These are phyloP conservation scores for Nezara viridula DNA, from an alignment of 2,888 invertebrate species.

Conservation along the genomic window DNA sequence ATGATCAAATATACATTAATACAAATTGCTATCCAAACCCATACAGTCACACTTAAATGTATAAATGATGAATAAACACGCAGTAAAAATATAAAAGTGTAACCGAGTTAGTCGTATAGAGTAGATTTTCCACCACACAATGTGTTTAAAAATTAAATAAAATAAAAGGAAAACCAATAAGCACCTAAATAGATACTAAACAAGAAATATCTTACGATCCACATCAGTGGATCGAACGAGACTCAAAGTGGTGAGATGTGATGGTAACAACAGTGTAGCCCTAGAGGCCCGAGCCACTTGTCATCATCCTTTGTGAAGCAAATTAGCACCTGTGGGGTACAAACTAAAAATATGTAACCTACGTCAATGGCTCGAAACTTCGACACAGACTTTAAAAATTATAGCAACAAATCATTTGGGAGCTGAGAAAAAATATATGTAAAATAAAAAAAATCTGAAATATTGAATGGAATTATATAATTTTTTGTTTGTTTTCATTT, in stretches of 20 bases:
- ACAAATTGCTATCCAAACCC: slow-evolving; percentile 64
- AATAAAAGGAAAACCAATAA: slow-evolving; percentile 52
- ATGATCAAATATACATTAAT: slow-evolving; percentile 64
- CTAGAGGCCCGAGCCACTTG: slow-evolving; percentile 61
- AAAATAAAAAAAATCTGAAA: not conserved
- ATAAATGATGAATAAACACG: slow-evolving; percentile 60
- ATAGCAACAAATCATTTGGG: not conserved
- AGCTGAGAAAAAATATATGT: slow-evolving; percentile 19
- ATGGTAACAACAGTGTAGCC: slow-evolving; percentile 52
- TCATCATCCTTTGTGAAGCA: slow-evolving; percentile 58
- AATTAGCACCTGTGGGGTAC: slow-evolving; percentile 48
- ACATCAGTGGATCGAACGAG: slow-evolving; percentile 32
- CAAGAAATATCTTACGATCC: slow-evolving; percentile 25
- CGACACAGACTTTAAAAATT: slow-evolving; percentile 47
- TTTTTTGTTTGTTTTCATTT: not conserved
- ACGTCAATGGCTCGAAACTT: slow-evolving; percentile 62
- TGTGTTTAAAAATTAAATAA: slow-evolving; percentile 39
- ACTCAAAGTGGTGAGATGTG: slow-evolving; percentile 45
- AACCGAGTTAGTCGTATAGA: slow-evolving; percentile 55
- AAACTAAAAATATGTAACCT: slow-evolving; percentile 55
- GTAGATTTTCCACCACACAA: slow-evolving; percentile 55
- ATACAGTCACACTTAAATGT: slow-evolving; percentile 64
- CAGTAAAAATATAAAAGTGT: slow-evolving; percentile 57
- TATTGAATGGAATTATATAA: not conserved
- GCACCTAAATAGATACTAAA: slow-evolving; percentile 56